phyloP scores from a whole-genome alignment of 1,140 invertebrate genomes.

The Phocides pigmalion region DNA sequence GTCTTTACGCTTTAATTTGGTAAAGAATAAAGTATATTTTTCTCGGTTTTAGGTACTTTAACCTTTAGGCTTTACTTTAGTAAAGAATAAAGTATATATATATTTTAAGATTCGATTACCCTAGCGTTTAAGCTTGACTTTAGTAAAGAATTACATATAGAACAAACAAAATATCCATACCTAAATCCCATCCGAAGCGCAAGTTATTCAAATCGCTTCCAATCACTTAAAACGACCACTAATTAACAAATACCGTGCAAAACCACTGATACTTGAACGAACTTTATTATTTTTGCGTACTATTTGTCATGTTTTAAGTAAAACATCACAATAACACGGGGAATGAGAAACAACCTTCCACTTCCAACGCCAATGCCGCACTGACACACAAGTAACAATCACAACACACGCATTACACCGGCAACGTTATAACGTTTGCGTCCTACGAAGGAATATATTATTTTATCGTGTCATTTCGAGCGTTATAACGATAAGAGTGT shows the following conservation, averaged over 20 bases:
- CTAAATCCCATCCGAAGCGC: background rate
- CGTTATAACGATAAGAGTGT: no score
- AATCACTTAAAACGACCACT: background rate
- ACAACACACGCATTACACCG: conserved; percentile 5
- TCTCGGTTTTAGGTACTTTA: background rate
- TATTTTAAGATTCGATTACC: background rate
- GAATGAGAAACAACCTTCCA: conserved; percentile 40
- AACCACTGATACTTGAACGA: conserved; percentile 27
- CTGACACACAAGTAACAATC: conserved; percentile 44
- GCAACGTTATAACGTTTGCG: background rate
- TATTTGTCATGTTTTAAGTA: conserved; percentile 49
- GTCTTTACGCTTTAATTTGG: no score
- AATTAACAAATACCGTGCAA: background rate
- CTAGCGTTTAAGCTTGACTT: no score
- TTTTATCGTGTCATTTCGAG: background rate
- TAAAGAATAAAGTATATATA: no score
- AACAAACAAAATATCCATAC: background rate
- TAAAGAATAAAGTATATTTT: no score
- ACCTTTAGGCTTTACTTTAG: no score
- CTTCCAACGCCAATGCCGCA: conserved; percentile 47
- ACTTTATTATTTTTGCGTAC: conserved; percentile 29
- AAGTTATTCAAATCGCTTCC: background rate
- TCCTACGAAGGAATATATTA: conserved; percentile 24
- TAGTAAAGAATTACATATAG: no score
- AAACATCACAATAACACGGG: conserved; percentile 67